These are phyloP conservation scores for Lampris megalopsis DNA, from an alignment of 2,113 vertebrate species.

Conservation along the genomic window DNA sequence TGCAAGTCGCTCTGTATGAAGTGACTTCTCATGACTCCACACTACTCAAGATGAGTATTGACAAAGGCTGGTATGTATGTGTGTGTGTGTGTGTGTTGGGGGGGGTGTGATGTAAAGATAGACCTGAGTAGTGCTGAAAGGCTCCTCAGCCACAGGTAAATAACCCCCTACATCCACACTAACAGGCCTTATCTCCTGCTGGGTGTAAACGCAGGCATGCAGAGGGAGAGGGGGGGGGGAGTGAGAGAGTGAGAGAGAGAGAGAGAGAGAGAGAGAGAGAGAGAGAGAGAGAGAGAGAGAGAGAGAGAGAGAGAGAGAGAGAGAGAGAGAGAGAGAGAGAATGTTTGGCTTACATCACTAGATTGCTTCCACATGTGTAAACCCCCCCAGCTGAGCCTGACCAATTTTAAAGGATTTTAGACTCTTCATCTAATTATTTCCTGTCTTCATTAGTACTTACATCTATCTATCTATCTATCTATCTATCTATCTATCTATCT, in stretches of 20 bases:
- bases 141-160: slow-evolving; percentile 69
- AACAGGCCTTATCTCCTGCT: slow-evolving; percentile 38
- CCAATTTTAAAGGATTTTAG: too few species aligned
- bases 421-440: too few species aligned
- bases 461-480: too few species aligned
- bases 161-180: slow-evolving; percentile 55
- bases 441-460: too few species aligned
- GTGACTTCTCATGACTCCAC: slow-evolving; percentile 11
- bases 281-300: neutral
- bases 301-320: neutral
- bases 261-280: neutral
- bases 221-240: slow-evolving; percentile 20
- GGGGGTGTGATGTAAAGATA: slow-evolving; percentile 37
- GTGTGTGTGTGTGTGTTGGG: neutral
- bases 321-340: neutral
- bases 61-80: slow-evolving; percentile 26
- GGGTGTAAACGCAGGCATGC: neutral
- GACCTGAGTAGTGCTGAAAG: slow-evolving; percentile 56
- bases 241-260: neutral
- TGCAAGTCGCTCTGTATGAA: neutral
- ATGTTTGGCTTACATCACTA: too few species aligned
- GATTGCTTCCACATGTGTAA: too few species aligned
- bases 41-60: slow-evolving; percentile 49
- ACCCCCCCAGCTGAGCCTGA: too few species aligned
- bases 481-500: too few species aligned